A percentile compares a stretch with the other conserved stretches of the same genome.
Conservation (phyloP, 2,888 invertebrate species). For the Teleogryllus oceanicus region DNA sequence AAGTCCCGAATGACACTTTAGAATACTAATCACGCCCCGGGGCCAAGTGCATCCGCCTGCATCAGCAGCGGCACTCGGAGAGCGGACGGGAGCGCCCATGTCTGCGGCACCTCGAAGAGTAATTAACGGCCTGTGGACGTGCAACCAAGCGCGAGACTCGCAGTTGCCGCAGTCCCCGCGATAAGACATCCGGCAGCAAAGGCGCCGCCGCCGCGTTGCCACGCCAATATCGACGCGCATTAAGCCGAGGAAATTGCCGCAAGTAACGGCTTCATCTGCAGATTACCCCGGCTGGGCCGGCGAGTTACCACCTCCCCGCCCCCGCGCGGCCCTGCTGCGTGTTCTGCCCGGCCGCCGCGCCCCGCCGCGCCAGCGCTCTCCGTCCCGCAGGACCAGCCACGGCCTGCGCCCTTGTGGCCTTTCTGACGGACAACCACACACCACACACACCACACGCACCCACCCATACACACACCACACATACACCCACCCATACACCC, state of each 20-base stretch:
- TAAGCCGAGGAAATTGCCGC: slow-evolving; percentile 18
- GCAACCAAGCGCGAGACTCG: not conserved
- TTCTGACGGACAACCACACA: no score
- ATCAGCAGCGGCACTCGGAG: not conserved
- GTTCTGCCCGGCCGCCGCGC: not conserved
- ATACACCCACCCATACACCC: no score
- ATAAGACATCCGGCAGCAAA: not conserved
- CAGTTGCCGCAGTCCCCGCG: not conserved
- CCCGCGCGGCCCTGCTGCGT: not conserved
- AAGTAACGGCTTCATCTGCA: slow-evolving; percentile 18
- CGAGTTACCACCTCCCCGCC: not conserved
- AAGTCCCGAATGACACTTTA: no score
- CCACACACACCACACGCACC: no score
- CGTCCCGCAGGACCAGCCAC: no score
- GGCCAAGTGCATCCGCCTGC: not conserved
- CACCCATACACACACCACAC: no score
- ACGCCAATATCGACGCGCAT: slow-evolving; percentile 18
- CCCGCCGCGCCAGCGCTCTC: not conserved
- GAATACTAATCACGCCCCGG: no score
- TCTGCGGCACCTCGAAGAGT: not conserved
- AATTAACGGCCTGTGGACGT: not conserved
- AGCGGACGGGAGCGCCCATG: not conserved
- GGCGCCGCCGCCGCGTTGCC: not conserved
- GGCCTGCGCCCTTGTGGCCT: no score
- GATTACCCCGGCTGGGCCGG: not conserved